phyloP scores from a whole-genome alignment of 2,888 invertebrate species.

The Magallana nippona region DNA sequence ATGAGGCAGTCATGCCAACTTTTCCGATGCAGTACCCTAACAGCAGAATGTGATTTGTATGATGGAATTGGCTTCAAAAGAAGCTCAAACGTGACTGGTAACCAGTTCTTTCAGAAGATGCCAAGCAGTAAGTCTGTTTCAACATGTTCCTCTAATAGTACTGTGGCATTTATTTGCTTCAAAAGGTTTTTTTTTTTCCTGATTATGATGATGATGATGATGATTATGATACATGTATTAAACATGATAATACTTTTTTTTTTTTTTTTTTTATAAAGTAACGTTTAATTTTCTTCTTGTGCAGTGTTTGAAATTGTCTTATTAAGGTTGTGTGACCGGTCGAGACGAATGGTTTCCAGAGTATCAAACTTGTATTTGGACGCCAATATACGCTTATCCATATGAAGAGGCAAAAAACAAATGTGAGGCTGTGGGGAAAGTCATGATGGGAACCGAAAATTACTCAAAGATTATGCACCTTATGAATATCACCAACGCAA shows the following conservation, averaged over 20 bases:
- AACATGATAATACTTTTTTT: too few species aligned
- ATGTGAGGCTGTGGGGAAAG: conserved; percentile 2
- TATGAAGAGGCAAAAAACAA: neutral
- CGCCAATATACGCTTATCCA: too few species aligned
- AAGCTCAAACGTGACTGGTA: neutral
- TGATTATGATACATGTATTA: too few species aligned
- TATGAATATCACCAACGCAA: neutral
- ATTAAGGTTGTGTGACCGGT: neutral
- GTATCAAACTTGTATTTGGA: neutral
- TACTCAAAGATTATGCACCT: neutral
- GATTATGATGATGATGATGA: too few species aligned
- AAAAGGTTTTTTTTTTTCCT: neutral
- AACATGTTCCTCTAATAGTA: too few species aligned
- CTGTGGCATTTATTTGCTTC: too few species aligned
- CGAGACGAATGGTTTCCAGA: neutral
- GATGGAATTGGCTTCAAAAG: neutral
- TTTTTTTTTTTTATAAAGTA: too few species aligned
- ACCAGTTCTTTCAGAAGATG: neutral
- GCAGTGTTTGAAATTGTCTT: neutral
- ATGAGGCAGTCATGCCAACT: neutral
- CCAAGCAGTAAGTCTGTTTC: neutral
- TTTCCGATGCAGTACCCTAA: neutral
- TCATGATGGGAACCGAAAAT: conserved; percentile 1
- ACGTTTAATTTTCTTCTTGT: too few species aligned
- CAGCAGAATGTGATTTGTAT: neutral